These are phyloP conservation scores for Lutraria rhynchaena DNA, from an alignment of 1,140 invertebrate species.

Conservation along the genomic window DNA sequence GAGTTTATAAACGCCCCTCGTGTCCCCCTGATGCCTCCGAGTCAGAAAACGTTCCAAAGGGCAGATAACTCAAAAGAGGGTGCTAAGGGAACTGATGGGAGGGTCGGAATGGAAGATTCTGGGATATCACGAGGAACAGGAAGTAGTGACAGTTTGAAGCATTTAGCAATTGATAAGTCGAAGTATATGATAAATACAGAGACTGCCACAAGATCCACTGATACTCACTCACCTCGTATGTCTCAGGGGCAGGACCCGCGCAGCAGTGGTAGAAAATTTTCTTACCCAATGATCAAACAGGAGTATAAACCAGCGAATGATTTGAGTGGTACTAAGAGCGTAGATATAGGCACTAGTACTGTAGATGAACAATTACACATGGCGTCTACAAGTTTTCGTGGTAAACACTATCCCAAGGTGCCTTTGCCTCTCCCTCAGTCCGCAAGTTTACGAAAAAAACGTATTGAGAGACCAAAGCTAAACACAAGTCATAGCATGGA, in stretches of 20 bases:
- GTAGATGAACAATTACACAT: slow-evolving; percentile 61
- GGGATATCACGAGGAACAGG: slow-evolving; percentile 67
- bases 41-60: slow-evolving; percentile 67
- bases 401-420: slow-evolving; percentile 74
- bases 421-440: slow-evolving; percentile 74
- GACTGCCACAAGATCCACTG: slow-evolving; percentile 63
- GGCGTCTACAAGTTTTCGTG: slow-evolving; percentile 58
- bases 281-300: slow-evolving; percentile 56
- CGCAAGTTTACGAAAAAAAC: slow-evolving; percentile 69
- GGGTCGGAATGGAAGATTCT: slow-evolving; percentile 62
- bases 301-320: slow-evolving; percentile 49
- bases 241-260: slow-evolving; percentile 45
- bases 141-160: slow-evolving; percentile 75
- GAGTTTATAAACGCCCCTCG: slow-evolving; percentile 58
- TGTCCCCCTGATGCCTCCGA: slow-evolving; percentile 59
- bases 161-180: slow-evolving; percentile 76
- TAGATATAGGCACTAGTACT: slow-evolving; percentile 66
- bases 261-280: slow-evolving; percentile 69
- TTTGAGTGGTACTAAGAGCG: slow-evolving; percentile 55
- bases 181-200: slow-evolving; percentile 78
- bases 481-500: slow-evolving; percentile 61
- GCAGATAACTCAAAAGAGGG: slow-evolving; percentile 64
- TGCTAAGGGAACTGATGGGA: slow-evolving; percentile 50
- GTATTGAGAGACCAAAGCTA: slow-evolving; percentile 56
- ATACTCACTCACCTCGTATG: slow-evolving; percentile 34